Evolutionary conservation across 2,888 invertebrate genomes (phyloP).

Genomic region (Acrobasis suavella): DNA sequence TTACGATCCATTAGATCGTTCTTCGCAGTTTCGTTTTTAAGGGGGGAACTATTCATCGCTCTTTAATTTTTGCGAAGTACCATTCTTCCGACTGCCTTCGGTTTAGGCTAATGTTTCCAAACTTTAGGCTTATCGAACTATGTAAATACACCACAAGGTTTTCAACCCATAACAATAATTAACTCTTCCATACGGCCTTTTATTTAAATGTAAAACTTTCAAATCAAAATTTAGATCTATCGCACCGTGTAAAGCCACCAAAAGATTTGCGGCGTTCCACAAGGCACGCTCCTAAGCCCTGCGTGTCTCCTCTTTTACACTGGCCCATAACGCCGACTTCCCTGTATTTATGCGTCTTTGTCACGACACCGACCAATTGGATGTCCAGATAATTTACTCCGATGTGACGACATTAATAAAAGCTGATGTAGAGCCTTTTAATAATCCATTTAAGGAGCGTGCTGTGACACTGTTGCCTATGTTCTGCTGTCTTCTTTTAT

Average conservation of each 20-base stretch:
- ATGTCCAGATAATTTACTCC: constrained; percentile 75
- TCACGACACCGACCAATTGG: constrained; percentile 77
- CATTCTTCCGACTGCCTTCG: too few species aligned
- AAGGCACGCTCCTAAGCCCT: constrained; percentile 58
- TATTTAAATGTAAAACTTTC: too few species aligned
- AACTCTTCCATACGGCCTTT: too few species aligned
- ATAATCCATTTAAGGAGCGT: constrained; percentile 56
- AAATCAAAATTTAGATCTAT: background rate
- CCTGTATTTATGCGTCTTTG: constrained; percentile 71
- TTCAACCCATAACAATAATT: too few species aligned
- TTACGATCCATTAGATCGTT: too few species aligned
- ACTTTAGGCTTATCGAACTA: too few species aligned
- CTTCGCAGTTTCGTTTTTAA: too few species aligned
- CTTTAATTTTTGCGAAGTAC: too few species aligned
- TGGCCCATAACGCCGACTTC: constrained; percentile 58
- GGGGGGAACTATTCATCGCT: too few species aligned
- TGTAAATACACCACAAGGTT: too few species aligned
- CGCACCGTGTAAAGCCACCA: background rate
- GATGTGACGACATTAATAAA: constrained; percentile 68
- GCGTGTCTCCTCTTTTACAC: constrained; percentile 58
- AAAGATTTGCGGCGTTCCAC: constrained; percentile 44
- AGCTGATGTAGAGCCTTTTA: constrained; percentile 62
- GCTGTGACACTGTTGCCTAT: constrained; percentile 61
- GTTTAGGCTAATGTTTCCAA: too few species aligned
- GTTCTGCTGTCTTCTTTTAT: constrained; percentile 47